Evolutionary conservation across 2,113 vertebrate genomes (phyloP).

Genomic region (Donacobius atricapilla): DNA sequence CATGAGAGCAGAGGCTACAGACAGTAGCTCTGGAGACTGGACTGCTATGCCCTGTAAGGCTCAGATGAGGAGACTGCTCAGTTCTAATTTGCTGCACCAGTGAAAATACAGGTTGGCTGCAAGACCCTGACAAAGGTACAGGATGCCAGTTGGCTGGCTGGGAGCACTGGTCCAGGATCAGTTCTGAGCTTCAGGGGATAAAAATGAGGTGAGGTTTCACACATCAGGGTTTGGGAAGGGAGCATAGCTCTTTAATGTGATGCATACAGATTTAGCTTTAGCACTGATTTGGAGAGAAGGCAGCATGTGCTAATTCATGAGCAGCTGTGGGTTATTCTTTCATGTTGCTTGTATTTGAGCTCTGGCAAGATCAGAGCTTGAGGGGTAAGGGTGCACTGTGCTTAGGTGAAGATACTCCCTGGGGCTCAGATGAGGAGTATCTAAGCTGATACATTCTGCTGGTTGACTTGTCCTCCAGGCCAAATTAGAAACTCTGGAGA

Average conservation of each 20-base stretch:
- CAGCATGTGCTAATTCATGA: neutral
- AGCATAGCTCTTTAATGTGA: neutral
- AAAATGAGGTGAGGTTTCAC: neutral
- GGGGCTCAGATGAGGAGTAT: neutral
- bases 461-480: conserved; percentile 4
- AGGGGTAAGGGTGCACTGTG: neutral
- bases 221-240: neutral
- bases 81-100: conserved; percentile 3
- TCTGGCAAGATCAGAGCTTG: neutral
- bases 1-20: neutral
- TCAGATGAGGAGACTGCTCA: neutral
- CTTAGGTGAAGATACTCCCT: neutral
- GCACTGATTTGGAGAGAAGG: neutral
- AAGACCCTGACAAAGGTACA: neutral
- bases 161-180: neutral
- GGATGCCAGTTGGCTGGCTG: neutral
- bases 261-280: conserved; percentile 20
- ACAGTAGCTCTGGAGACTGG: neutral
- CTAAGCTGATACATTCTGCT: conserved; percentile 1
- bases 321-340: neutral
- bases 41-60: neutral
- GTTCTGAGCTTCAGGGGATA: neutral
- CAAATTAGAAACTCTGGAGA: neutral
- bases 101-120: neutral
- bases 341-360: neutral